Percentiles rank a stretch among this genome's conserved stretches.
Evolutionary conservation across 2,888 invertebrate genomes (phyloP).

Genomic region (Cecidostiba fungosa): DNA sequence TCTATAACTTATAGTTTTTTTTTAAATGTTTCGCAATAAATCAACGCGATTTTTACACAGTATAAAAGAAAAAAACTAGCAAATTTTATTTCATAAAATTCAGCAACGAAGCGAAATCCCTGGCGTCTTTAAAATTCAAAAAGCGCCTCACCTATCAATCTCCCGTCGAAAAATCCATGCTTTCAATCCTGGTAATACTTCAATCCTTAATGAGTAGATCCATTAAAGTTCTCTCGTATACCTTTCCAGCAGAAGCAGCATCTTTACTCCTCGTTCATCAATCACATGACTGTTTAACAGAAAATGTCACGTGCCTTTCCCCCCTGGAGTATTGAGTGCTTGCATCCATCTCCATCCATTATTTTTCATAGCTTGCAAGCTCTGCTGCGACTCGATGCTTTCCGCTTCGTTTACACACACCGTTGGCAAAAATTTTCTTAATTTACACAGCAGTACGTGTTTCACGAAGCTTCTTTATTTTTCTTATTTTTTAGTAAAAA

Average conservation of each 20-base stretch:
- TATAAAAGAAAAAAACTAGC: background rate
- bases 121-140: background rate
- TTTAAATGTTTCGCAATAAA: too few species aligned
- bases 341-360: constrained; percentile 55
- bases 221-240: constrained; percentile 47
- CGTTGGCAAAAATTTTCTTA: background rate
- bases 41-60: background rate
- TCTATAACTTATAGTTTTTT: background rate
- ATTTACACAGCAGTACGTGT: background rate
- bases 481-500: background rate
- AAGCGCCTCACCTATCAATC: constrained; percentile 29
- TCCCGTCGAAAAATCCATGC: constrained; percentile 33
- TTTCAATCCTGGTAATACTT: constrained; percentile 39
- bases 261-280: constrained; percentile 50
- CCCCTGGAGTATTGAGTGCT: constrained; percentile 36
- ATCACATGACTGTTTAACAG: constrained; percentile 51
- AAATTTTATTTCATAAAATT: background rate
- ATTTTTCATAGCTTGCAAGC: constrained; percentile 33
- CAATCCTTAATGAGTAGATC: constrained; percentile 56
- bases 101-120: background rate
- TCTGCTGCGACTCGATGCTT: background rate
- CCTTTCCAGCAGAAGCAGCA: constrained; percentile 36
- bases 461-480: too few species aligned
- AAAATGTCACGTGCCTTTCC: constrained; percentile 25
- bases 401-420: background rate